A percentile compares a stretch with the other conserved stretches of the same genome.
phyloP scores from a whole-genome alignment of 2,888 invertebrate species.

The Cheilosia scutellata region DNA sequence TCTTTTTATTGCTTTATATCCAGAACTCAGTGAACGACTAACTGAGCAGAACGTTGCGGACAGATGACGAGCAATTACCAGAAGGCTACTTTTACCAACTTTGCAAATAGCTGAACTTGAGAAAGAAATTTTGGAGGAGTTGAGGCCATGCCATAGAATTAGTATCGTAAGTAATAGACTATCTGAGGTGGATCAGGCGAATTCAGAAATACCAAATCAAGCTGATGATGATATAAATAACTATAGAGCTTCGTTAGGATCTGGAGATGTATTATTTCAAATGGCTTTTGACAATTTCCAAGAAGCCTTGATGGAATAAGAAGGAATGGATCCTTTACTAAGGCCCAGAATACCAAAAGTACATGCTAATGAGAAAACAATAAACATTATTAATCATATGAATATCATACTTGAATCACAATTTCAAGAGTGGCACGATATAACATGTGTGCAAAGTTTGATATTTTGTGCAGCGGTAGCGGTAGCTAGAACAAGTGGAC shows the following conservation, averaged over 20 bases:
- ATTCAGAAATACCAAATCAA: background rate
- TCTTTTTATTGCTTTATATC: background rate
- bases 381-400: too few species aligned
- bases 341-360: constrained; percentile 16
- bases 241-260: constrained; percentile 15
- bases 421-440: background rate
- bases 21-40: background rate
- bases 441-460: too few species aligned
- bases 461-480: too few species aligned
- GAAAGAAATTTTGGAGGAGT: background rate
- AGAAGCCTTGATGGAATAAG: background rate
- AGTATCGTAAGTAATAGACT: too few species aligned
- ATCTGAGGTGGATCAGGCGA: too few species aligned
- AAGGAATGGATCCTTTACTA: background rate
- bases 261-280: constrained; percentile 13
- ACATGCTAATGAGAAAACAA: background rate
- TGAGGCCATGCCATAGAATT: background rate
- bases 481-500: too few species aligned
- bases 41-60: background rate
- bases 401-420: too few species aligned
- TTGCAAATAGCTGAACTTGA: background rate
- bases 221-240: background rate
- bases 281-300: background rate
- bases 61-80: background rate
- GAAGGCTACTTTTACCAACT: background rate